Percentiles rank a stretch among this genome's conserved stretches.
These are phyloP conservation scores for Apogon talboti DNA, from an alignment of 2,797 vertebrate species.

Conservation along the genomic window DNA sequence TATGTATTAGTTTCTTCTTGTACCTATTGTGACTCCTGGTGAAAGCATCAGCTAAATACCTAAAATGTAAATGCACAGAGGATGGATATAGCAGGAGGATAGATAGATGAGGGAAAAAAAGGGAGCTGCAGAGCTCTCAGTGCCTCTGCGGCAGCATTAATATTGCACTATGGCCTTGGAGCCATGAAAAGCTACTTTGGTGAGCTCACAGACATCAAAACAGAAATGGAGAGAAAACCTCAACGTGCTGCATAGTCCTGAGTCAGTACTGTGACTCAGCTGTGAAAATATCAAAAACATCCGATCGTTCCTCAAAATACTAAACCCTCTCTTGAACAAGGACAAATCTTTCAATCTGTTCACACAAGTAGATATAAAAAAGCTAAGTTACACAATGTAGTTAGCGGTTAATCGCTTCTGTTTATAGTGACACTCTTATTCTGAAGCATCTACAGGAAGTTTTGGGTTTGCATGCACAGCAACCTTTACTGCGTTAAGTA, in stretches of 20 bases:
- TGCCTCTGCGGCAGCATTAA: slow-evolving; percentile 76
- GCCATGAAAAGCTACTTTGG: slow-evolving; percentile 67
- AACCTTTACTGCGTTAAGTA: too few relatives aligned
- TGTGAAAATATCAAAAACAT: neutral
- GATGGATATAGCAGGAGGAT: neutral
- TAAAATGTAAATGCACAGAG: slow-evolving; percentile 13
- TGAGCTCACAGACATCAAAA: slow-evolving; percentile 61
- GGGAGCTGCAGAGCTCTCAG: slow-evolving; percentile 47
- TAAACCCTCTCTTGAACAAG: neutral
- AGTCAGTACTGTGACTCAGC: slow-evolving; percentile 40
- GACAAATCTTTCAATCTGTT: neutral
- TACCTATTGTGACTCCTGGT: neutral
- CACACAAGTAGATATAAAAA: too few relatives aligned
- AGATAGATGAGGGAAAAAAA: slow-evolving; percentile 12
- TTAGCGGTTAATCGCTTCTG: too few relatives aligned
- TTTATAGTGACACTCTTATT: too few relatives aligned
- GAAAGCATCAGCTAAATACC: neutral
- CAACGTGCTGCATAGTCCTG: slow-evolving; percentile 19
- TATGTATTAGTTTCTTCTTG: neutral
- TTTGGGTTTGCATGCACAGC: too few relatives aligned
- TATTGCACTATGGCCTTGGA: slow-evolving; percentile 72
- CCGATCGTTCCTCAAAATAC: neutral
- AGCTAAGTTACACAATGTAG: too few relatives aligned
- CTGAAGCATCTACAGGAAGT: too few relatives aligned
- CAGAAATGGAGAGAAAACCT: slow-evolving; percentile 34